phyloP scores from a whole-genome alignment of 2,888 invertebrate genomes.

The Nipponacmea schrenckii region DNA sequence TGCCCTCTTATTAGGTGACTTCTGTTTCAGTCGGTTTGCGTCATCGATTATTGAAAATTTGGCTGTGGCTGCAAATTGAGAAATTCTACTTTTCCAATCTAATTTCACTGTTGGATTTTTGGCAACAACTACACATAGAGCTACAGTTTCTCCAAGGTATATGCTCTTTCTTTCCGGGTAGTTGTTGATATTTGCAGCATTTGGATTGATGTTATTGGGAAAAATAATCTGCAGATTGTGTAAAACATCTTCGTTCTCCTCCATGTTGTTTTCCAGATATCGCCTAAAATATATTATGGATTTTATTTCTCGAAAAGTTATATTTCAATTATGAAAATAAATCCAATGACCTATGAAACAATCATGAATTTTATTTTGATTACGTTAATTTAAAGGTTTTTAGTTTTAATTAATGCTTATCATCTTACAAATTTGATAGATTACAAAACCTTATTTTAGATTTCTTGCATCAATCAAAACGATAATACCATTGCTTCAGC shows the following conservation, averaged over 20 bases:
- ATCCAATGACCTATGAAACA: too few relatives aligned
- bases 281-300: not conserved
- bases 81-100: constrained; percentile 27
- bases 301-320: not conserved
- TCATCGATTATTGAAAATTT: constrained; percentile 17
- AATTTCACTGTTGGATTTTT: constrained; percentile 17
- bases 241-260: constrained; percentile 28
- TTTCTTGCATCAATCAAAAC: too few relatives aligned
- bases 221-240: constrained; percentile 19
- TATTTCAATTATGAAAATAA: too few relatives aligned
- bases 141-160: constrained; percentile 32
- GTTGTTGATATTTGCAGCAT: constrained; percentile 9
- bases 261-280: constrained; percentile 10
- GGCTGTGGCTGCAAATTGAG: constrained; percentile 25
- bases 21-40: not conserved
- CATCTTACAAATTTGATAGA: too few relatives aligned
- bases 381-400: too few relatives aligned
- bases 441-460: too few relatives aligned
- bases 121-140: constrained; percentile 24
- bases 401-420: too few relatives aligned
- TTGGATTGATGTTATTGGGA: constrained; percentile 8
- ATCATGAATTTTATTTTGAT: too few relatives aligned
- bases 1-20: not conserved
- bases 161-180: constrained; percentile 20
- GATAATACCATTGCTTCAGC: too few relatives aligned